These are phyloP conservation scores for Chaitophorus viminalis DNA, from an alignment of 2,888 invertebrate genomes.

Conservation along the genomic window DNA sequence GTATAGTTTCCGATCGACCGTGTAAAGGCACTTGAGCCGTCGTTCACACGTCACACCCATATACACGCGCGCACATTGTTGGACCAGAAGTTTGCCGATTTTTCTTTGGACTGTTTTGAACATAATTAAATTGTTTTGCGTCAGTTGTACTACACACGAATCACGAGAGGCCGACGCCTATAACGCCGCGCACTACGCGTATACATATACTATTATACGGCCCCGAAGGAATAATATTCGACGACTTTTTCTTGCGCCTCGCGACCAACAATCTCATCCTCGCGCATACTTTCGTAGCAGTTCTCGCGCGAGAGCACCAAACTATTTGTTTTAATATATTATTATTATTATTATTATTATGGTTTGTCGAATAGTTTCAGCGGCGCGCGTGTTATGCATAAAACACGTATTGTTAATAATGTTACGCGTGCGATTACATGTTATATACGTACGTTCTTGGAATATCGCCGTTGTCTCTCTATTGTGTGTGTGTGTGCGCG, in stretches of 20 bases:
- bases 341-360: too few relatives aligned
- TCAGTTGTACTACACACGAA: too few relatives aligned
- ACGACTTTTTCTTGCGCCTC: background rate
- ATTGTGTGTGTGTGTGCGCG: too few relatives aligned
- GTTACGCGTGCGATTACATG: background rate
- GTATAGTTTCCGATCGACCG: too few relatives aligned
- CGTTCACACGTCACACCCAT: too few relatives aligned
- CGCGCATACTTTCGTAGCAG: background rate
- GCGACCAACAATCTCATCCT: background rate
- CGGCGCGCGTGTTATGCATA: background rate
- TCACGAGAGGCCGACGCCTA: too few relatives aligned
- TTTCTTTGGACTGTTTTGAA: background rate
- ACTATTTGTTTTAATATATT: background rate
- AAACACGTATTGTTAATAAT: background rate
- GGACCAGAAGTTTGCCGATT: background rate
- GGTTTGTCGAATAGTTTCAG: background rate
- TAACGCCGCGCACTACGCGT: too few relatives aligned
- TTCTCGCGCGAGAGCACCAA: background rate
- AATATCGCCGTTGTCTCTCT: background rate
- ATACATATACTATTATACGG: too few relatives aligned
- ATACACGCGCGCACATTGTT: background rate
- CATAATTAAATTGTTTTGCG: background rate
- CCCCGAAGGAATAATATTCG: too few relatives aligned
- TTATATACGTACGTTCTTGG: background rate
- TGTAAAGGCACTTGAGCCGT: too few relatives aligned